Base-by-base conservation (phyloP, 2,888 invertebrate species). In the Philaethria dido region DNA sequence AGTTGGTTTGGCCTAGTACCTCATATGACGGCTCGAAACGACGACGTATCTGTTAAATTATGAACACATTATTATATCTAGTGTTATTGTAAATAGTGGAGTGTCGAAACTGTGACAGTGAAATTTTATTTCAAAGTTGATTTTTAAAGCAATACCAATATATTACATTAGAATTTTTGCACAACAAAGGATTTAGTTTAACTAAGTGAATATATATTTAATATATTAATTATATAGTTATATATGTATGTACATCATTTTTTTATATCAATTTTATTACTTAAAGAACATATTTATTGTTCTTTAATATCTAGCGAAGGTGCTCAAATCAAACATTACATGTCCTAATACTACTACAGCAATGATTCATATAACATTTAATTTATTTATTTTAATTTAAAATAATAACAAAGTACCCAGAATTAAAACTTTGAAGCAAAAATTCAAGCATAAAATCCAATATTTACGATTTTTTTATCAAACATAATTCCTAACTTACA, bases 1-100 rank as follows among this genome's bases (percentile, higher is more conserved):
- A 57, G 42, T 42, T 42, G 75, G 77, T 78, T 72, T 74, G 77
- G 79, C 76, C 85, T 89, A 89, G 91, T 90, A 78, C 78, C 81
- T 75, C 80, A 78, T 78, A 81, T 78, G 81, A 77, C 80, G 81
- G 77, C 80, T 80, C 69, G 70, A 76, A 71, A 80, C 74, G 74
- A 79, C 79, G 84, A 86, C 89, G 89, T 87, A 81, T 78, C 75
- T 74, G 73, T 63, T 20, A 59, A 68, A 62, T 69, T 50, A 25
- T 60, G 55, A 48, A 36, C 25, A 42, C 36, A 52, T 64, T 59
- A 16, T 64, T 14, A 59, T 62, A 62, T 39, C 16, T 42, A 22
- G 62, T 45, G 11, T 64, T 33, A 25, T 61, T 59, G 50, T 63
- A 66, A 45, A 42, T 62, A 68, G 69, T 71, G 62, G 65, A 63